A percentile compares a stretch with the other conserved stretches of the same genome.
Conservation (phyloP, 2,888 invertebrate species). For the Lordiphosa fenestrarum region DNA sequence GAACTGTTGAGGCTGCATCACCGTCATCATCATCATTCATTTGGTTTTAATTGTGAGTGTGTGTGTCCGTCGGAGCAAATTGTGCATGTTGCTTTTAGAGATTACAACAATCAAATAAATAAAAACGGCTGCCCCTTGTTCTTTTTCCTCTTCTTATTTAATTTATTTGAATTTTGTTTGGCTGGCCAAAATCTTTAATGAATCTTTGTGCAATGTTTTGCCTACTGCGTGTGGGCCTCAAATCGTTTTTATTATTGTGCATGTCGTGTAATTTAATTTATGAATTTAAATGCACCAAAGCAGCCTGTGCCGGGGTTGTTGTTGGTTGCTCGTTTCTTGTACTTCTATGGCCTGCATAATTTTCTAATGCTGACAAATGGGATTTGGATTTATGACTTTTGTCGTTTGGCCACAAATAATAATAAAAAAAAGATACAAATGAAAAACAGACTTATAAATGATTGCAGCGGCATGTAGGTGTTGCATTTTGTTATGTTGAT, state of each 20-base stretch:
- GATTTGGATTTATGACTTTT: constrained; percentile 69
- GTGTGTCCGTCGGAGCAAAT: constrained; percentile 33
- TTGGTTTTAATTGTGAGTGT: constrained; percentile 57
- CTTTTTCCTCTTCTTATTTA: constrained; percentile 29
- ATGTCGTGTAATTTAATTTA: constrained; percentile 74
- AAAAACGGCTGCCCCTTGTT: constrained; percentile 36
- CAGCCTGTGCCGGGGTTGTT: constrained; percentile 29
- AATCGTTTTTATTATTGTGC: constrained; percentile 72
- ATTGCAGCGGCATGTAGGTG: constrained; percentile 49
- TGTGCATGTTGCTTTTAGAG: constrained; percentile 61
- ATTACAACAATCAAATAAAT: constrained; percentile 70
- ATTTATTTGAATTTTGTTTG: constrained; percentile 28
- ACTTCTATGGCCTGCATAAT: constrained; percentile 57
- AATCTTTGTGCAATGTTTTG: constrained; percentile 53
- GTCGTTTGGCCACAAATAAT: constrained; percentile 13
- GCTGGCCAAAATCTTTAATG: constrained; percentile 66
- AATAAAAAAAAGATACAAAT: neutral
- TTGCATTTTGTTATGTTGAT: constrained; percentile 50
- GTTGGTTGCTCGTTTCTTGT: constrained; percentile 25
- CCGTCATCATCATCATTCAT: constrained; percentile 59
- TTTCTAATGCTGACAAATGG: constrained; percentile 75
- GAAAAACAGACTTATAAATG: constrained; percentile 4
- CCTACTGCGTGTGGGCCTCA: constrained; percentile 66
- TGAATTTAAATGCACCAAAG: constrained; percentile 62
- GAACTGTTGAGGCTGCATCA: constrained; percentile 24